Base-by-base conservation (phyloP, 2,113 vertebrate genomes). In the Bujurquina vittata region DNA sequence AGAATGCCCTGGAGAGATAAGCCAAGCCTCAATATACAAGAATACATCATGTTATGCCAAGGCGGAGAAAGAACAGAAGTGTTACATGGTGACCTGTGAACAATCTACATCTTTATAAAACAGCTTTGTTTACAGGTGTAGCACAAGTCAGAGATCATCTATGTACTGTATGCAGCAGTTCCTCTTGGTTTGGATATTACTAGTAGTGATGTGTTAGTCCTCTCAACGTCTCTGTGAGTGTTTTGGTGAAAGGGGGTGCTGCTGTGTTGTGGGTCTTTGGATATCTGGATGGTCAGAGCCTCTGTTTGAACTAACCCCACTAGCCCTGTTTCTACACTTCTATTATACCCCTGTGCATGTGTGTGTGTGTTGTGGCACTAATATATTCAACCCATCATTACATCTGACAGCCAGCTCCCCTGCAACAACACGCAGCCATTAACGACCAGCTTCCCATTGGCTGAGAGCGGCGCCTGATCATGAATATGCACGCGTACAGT, bases 1-100 rank as follows among this genome's bases (percentile, higher is more conserved):
- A 94, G 85, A 94, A 94, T 93, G 95, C 93, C 94, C 95, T 92
- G 90, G 92, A 95, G 94, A 95, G 95, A 94, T 63, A 94, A 94
- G 94, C 94, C 93, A 94, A 95, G 93, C 94, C 87, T 90, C 93
- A 95, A 94, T 96, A 95, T 95, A 96, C 96, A 96, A 92, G 89
- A 95, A 95, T 93, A 95, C 95, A 95, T 94, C 89, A 90, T 94
- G 92, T 94, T 93, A 95, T 90, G 95, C 87, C 81, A 86, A 94
- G 90, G 91, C 83, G 88, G 84, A 93, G 89, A 93, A 94, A 89
- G 86, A 95, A 95, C 89, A 89, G 92, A 94, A 93, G 89, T 90
- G 91, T 93, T 89, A 88, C 65, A 91, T 91, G 93, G 93, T 86
- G 89, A 94, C 93, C 94, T 93, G 92, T 92, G 90, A 95, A 92